Base-by-base conservation (phyloP, 2,113 vertebrate genomes). In the Numenius arquata region DNA sequence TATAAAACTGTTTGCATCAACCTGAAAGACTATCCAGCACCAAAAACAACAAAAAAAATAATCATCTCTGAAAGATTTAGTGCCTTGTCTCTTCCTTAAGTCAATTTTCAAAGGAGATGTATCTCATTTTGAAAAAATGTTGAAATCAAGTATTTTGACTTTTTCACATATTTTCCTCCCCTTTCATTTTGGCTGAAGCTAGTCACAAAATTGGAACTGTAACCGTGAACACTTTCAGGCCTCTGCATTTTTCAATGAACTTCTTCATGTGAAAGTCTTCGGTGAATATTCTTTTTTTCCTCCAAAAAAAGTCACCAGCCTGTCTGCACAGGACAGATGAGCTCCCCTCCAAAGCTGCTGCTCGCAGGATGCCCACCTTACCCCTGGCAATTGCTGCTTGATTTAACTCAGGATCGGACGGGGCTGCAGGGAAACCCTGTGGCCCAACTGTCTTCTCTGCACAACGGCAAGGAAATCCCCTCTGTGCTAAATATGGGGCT, bases 381-480 rank as follows among this genome's bases (percentile, higher is more conserved):
- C 63, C 73, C 34, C 36, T 48, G 36, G 63, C n/a, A 77, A 59
- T 29, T 45, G 18, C 63, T 74, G 20, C 68, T 61, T 72, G 66
- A 45, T 76, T 94, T 59, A 77, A 62, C 18, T 72, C 52, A 38
- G 65, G 75, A 48, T 12, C 5, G 2, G 56, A 86, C 36, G 30
- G 18, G 50, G 61, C 71, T 58, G 30, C 56, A 86, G 71, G 86
- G 88, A 88, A 95, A 73, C 45, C 25, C n/a, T 47, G 68, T 90
- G 89, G 89, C 70, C 61, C 73, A 92, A 92, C 94, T 90, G 85
- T 22, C 75, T 94, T 41, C 53, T 88, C 82, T 83, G 72, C 30
- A 36, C 80, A 89, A 86, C 20, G 3, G 88, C 72, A 70, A 96
- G 95, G 93, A 96, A 95, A 95, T 96, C 96, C 93, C 94, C 92